Conservation (phyloP, 2,113 vertebrate species). For the Jacana jacana region DNA sequence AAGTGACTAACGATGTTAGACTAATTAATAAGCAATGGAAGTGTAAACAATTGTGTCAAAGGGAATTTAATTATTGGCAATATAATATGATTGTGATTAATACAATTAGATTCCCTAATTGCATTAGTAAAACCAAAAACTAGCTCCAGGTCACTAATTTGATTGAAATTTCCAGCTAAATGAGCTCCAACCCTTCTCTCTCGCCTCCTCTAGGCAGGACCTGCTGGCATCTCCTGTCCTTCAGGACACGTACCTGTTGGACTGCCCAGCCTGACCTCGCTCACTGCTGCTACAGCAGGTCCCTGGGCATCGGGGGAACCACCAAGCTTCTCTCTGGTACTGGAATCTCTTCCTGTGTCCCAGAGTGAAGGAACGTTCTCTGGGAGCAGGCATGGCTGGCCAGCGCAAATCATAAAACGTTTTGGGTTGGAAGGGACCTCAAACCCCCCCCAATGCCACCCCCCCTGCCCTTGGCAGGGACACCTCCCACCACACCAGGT, state of each 20-base stretch:
- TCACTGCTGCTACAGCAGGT: background rate
- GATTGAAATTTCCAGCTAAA: conserved; percentile 20
- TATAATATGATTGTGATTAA: conserved; percentile 60
- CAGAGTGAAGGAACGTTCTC: background rate
- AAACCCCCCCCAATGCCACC: too few relatives aligned
- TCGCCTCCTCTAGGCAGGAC: fast-evolving
- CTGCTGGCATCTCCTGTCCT: fast-evolving
- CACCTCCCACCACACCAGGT: too few relatives aligned
- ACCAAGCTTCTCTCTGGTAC: background rate
- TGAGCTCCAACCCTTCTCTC: background rate
- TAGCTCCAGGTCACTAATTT: background rate
- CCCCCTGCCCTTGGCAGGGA: too few relatives aligned
- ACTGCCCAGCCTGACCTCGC: fast-evolving
- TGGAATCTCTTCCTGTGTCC: background rate
- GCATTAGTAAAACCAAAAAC: conserved; percentile 30
- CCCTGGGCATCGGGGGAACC: background rate
- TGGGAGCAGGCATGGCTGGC: background rate
- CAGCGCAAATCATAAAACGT: too few relatives aligned
- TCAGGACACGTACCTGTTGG: background rate
- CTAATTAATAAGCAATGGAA: conserved; percentile 48
- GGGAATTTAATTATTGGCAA: conserved; percentile 63
- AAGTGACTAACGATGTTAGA: background rate
- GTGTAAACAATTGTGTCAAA: conserved; percentile 49
- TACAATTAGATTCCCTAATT: conserved; percentile 49
- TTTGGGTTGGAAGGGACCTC: too few relatives aligned